Base-by-base conservation (phyloP, 2,113 vertebrate genomes). In the Lycaon pictus region DNA sequence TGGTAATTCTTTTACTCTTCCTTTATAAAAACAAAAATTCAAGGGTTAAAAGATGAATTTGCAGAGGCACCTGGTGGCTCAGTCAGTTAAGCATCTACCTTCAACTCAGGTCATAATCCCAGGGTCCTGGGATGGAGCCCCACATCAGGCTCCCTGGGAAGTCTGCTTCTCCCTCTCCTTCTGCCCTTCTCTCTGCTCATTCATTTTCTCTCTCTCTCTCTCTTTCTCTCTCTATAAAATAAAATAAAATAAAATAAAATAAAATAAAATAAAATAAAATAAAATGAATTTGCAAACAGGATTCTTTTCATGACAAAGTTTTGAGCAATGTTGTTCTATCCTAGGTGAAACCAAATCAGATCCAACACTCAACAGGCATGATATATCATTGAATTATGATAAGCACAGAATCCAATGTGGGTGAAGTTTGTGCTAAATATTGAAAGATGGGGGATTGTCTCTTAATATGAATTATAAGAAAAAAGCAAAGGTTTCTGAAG, bases 251-350 rank as follows among this genome's bases (percentile, higher is more conserved):
- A 43, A 43, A 43, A 43, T 43, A 43, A 43, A 43, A 43, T 43
- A 43, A 43, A 43, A 43, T 43, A 43, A 43, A 43, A 43, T 43
- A 43, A 43, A 43, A 43, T 43, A 43, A 43, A 43, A 43, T 43
- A 92, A 80, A 65, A 76, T 71, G 5, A 90, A 94, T 81, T 90
- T 77, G 60, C 48, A 92, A 77, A 85, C 35, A 76, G 63, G 3
- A 11, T 92, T 80, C 69, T 94, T 62, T 90, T 53, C 58, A 74
- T 35, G 23, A 76, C 56, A 55, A 60, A 89, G 1, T 95, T 93
- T 56, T 72, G 48, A 82, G 32, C 22, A 94, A 77, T 3, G 55
- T n/a, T 74, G 20, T 48, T 77, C 23, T 23, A 65, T 79, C 22
- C 48, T 79, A 60, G 35, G 13, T 48, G 20, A 94, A 84, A 83